Base-by-base conservation (phyloP, 2,888 invertebrate genomes). In the Folsomia candida region DNA sequence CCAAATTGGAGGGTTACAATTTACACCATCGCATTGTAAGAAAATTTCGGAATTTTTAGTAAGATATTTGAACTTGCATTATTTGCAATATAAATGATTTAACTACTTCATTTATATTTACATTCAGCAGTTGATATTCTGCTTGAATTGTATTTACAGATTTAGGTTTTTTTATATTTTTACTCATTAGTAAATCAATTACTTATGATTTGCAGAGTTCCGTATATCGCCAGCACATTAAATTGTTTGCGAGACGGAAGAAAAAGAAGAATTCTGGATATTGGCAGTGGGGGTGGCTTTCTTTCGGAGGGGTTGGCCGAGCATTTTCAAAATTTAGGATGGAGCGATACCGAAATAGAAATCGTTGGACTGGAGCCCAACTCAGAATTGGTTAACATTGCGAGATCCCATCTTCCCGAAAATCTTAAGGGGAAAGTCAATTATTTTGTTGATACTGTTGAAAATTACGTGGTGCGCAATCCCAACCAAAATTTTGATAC, bases 401-500 rank as follows among this genome's bases (percentile, higher is more conserved):
- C 47, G 18, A 47, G 18, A 47, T 11, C 47, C 47, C 47, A 47
- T 47, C 47, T 47, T 47, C 47, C 47, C 9, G 18, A 9, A 47
- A 18, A 47, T 9, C 47, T 47, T 9, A 47, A 47, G 18, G 47
- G 47, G 18, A 47, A 47, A 47, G 47, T 47, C 18, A 11, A 9
- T 18, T 47, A 47, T 47, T 9, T 47, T 47, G 9, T 9, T 47
- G 47, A 47, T 47, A 47, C 47, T 9, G n/a, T 91, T 63, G 91
- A 90, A 84, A 87, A 85, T 47, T 73, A 67, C 66, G 70, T 81
- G 1, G 74, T 78, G n/a, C 70, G 89, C 0, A 87, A 89, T 81
- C 83, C 84, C 0, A 11, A 11, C 18, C 9, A 9, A 11, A 11
- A 11, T 85, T 96, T 91, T 82, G 94, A 97, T 85, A 93, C 88